Conservation (phyloP, 2,888 invertebrate genomes). For the Caenorhabditis sp. region DNA sequence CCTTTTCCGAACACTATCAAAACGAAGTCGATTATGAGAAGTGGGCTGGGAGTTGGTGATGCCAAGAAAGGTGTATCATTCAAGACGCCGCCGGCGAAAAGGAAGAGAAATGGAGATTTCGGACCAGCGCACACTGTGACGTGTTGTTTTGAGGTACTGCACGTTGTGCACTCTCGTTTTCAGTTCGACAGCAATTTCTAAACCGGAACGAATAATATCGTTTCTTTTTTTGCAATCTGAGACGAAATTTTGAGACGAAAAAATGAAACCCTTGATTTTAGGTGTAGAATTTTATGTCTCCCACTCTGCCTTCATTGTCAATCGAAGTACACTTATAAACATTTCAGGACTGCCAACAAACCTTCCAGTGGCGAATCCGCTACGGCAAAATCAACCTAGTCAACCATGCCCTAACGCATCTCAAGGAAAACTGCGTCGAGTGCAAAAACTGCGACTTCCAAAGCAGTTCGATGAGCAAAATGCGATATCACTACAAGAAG, state of each 20-base stretch:
- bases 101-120: not conserved
- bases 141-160: slow-evolving; percentile 7
- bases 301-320: too few relatives aligned
- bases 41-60: not conserved
- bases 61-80: slow-evolving; percentile 11
- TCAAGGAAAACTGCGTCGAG: not conserved
- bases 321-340: too few relatives aligned
- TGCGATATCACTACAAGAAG: slow-evolving; percentile 10
- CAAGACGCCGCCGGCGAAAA: not conserved
- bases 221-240: too few relatives aligned
- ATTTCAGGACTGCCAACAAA: slow-evolving; percentile 7
- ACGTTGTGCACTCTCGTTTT: too few relatives aligned
- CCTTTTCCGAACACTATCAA: not conserved
- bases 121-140: not conserved
- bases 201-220: too few relatives aligned
- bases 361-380: not conserved
- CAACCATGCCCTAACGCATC: slow-evolving; percentile 1
- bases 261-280: too few relatives aligned
- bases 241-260: too few relatives aligned
- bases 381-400: slow-evolving; percentile 8
- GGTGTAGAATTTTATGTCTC: too few relatives aligned
- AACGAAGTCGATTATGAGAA: slow-evolving; percentile 23
- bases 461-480: not conserved
- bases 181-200: too few relatives aligned
- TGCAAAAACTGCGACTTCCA: slow-evolving; percentile 2